Evolutionary conservation across 2,113 vertebrate species (phyloP).

Genomic region (Ctenodactylus gundi): DNA sequence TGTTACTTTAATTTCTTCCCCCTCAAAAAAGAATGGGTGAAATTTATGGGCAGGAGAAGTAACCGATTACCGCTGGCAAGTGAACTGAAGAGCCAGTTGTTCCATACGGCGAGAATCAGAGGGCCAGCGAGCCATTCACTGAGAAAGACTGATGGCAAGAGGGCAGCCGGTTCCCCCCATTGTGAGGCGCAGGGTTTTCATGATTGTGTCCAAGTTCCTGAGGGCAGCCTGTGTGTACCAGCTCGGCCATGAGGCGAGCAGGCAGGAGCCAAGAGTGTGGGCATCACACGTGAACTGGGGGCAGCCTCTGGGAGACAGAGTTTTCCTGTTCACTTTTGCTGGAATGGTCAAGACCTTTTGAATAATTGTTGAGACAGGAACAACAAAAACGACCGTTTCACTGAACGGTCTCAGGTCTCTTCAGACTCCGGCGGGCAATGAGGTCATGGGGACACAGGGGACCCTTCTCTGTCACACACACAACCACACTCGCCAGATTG

Average conservation of each 20-base stretch:
- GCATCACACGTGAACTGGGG: not conserved
- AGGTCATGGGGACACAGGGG: not conserved
- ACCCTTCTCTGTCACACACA: not conserved
- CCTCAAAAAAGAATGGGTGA: slow-evolving; percentile 75
- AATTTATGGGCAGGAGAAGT: slow-evolving; percentile 84
- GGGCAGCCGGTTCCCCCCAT: slow-evolving; percentile 84
- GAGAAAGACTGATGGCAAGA: slow-evolving; percentile 85
- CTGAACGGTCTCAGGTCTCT: not conserved
- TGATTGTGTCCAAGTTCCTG: slow-evolving; percentile 85
- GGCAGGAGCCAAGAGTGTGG: slow-evolving; percentile 53
- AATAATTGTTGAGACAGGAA: not conserved
- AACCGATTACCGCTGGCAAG: slow-evolving; percentile 84
- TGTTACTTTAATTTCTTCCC: slow-evolving; percentile 79
- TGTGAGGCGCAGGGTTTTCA: slow-evolving; percentile 82
- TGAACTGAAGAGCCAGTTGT: slow-evolving; percentile 87
- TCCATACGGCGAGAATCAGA: slow-evolving; percentile 86
- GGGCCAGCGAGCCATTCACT: slow-evolving; percentile 82
- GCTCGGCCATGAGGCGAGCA: slow-evolving; percentile 42
- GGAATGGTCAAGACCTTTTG: not conserved
- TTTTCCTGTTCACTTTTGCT: slow-evolving; percentile 76
- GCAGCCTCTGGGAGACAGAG: slow-evolving; percentile 78
- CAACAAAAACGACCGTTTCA: not conserved
- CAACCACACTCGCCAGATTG: not conserved
- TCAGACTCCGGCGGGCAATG: not conserved
- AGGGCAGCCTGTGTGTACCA: slow-evolving; percentile 78